Conservation (phyloP, 30 jellyfish, hydroid and myxozoan genomes). For the Euphysa ruthae region DNA sequence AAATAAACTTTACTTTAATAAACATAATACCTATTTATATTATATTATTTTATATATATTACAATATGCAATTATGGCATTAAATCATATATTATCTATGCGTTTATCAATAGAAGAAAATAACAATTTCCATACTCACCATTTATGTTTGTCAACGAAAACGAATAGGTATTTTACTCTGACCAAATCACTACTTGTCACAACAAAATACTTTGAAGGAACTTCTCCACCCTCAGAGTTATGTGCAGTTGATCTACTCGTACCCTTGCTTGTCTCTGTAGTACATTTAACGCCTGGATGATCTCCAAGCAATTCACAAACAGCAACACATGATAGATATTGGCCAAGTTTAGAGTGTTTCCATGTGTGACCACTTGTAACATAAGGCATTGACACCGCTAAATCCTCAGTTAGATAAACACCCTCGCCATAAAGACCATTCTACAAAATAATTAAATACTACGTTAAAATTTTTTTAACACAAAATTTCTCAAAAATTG, state of each 20-base stretch:
- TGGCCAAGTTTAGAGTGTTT: conserved; percentile 68
- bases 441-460: conserved; percentile 32
- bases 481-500: too few species aligned
- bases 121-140: not conserved
- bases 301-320: conserved; percentile 74
- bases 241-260: conserved; percentile 58
- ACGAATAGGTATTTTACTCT: conserved; percentile 58
- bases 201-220: conserved; percentile 81
- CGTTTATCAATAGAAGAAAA: not conserved
- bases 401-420: conserved; percentile 67
- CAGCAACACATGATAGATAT: conserved; percentile 71
- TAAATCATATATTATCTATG: too few species aligned
- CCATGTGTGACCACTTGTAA: conserved; percentile 59
- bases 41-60: not conserved
- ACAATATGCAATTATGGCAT: too few species aligned
- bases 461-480: too few species aligned
- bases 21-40: not conserved
- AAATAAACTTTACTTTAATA: not conserved
- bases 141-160: conserved; percentile 9
- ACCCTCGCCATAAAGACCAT: conserved; percentile 90
- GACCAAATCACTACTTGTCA: conserved; percentile 78
- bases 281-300: conserved; percentile 85
- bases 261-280: conserved; percentile 10
- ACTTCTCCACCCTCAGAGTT: conserved; percentile 85
- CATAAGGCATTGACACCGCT: conserved; percentile 81